A percentile compares a stretch with the other conserved stretches of the same genome.
Conservation (phyloP, 2,113 vertebrate species). For the Penelope pileata region DNA sequence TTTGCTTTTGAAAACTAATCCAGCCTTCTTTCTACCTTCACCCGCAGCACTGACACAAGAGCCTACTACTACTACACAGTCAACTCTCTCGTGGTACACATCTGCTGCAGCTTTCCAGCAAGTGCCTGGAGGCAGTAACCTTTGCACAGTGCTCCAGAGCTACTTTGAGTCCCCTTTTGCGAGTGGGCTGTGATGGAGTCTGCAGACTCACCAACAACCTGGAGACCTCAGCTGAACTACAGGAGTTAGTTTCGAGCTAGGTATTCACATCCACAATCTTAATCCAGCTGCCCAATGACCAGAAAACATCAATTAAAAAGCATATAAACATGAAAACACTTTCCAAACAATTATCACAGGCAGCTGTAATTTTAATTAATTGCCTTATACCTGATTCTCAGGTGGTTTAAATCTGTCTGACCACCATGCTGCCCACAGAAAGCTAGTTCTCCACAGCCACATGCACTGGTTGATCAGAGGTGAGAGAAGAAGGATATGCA, state of each 20-base stretch:
- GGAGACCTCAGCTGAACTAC: background rate
- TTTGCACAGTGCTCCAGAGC: background rate
- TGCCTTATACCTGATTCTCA: background rate
- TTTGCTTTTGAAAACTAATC: slow-evolving; percentile 17
- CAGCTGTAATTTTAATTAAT: background rate
- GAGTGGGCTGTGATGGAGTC: background rate
- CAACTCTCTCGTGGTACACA: background rate
- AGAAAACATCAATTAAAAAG: background rate
- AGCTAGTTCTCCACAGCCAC: background rate
- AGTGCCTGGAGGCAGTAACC: background rate
- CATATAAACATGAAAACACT: background rate
- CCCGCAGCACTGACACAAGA: background rate
- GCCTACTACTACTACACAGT: background rate
- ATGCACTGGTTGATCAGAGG: background rate
- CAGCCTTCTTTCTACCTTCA: background rate
- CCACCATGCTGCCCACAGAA: background rate
- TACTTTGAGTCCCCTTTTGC: background rate
- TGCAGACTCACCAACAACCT: background rate
- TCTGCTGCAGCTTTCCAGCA: background rate
- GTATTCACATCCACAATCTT: background rate
- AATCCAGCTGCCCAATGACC: background rate
- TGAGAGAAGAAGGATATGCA: background rate
- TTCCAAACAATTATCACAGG: background rate
- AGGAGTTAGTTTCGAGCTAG: background rate
- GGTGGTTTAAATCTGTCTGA: background rate